Conservation (phyloP, 2,113 vertebrate species). For the Sander vitreus region DNA sequence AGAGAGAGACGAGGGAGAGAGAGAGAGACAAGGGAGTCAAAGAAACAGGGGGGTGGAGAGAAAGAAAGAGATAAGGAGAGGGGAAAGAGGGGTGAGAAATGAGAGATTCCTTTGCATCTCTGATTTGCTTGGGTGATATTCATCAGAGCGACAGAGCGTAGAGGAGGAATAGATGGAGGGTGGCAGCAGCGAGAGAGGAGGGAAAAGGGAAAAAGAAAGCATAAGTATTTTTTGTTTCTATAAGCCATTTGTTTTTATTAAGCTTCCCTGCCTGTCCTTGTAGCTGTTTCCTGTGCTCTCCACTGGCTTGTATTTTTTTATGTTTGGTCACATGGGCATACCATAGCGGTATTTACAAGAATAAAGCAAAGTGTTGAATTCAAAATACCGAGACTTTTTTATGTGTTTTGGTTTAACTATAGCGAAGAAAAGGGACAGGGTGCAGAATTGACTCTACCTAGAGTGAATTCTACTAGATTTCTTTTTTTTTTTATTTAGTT, state of each 20-base stretch:
- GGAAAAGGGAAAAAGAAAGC: constrained; percentile 46
- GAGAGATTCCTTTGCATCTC: constrained; percentile 75
- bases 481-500: neutral
- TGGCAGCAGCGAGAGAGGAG: constrained; percentile 52
- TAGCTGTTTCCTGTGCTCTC: constrained; percentile 46
- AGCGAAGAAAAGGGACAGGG: neutral
- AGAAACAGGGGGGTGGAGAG: constrained; percentile 45
- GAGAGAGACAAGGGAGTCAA: constrained; percentile 14
- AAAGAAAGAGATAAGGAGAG: constrained; percentile 37
- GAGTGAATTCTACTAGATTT: neutral
- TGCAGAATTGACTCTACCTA: neutral
- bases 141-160: constrained; percentile 73
- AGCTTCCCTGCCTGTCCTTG: constrained; percentile 48
- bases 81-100: constrained; percentile 50
- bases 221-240: constrained; percentile 63
- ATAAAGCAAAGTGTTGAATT: constrained; percentile 38
- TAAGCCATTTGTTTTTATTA: constrained; percentile 74
- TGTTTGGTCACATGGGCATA: constrained; percentile 31
- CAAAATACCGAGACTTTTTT: neutral
- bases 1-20: constrained; percentile 5
- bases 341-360: constrained; percentile 40
- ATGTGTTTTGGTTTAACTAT: neutral
- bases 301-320: constrained; percentile 59
- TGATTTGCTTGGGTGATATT: constrained; percentile 80
- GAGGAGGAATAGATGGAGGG: constrained; percentile 69